phyloP scores from a whole-genome alignment of 2,113 vertebrate genomes.

The Dinomys branickii region DNA sequence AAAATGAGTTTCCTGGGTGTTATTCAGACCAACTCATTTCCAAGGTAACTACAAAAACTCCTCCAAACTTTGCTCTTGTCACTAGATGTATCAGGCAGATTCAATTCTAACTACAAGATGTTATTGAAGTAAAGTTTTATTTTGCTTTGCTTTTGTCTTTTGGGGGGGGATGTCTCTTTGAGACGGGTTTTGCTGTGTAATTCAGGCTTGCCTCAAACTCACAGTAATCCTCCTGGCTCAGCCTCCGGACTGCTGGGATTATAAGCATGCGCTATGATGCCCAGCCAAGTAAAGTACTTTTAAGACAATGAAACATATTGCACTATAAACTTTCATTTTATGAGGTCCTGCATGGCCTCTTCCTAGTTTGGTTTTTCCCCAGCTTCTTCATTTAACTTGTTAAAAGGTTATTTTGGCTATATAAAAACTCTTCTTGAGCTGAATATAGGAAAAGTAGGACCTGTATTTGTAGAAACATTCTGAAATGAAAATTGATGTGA shows the following conservation, averaged over 20 bases:
- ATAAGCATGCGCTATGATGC: neutral
- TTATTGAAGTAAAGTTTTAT: neutral
- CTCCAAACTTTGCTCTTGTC: neutral
- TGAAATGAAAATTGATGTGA: constrained; percentile 4
- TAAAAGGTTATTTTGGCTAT: constrained; percentile 1
- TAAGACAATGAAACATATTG: neutral
- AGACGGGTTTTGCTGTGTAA: neutral
- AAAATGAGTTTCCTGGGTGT: neutral
- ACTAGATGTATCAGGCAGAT: neutral
- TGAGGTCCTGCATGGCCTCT: neutral
- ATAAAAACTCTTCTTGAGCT: neutral
- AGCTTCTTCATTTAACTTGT: neutral
- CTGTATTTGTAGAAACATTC: neutral
- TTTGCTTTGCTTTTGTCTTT: neutral
- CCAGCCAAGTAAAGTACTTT: neutral
- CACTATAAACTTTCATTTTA: constrained; percentile 21
- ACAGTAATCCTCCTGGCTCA: neutral
- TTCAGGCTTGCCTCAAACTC: neutral
- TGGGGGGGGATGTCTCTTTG: neutral
- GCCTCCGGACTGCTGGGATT: neutral
- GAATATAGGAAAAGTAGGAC: neutral
- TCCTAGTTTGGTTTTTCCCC: constrained; percentile 20
- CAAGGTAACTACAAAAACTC: neutral
- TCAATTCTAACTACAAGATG: constrained; percentile 12
- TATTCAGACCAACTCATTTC: neutral